Evolutionary conservation across 2,797 vertebrate species (phyloP).

Genomic region (Molothrus aeneus): DNA sequence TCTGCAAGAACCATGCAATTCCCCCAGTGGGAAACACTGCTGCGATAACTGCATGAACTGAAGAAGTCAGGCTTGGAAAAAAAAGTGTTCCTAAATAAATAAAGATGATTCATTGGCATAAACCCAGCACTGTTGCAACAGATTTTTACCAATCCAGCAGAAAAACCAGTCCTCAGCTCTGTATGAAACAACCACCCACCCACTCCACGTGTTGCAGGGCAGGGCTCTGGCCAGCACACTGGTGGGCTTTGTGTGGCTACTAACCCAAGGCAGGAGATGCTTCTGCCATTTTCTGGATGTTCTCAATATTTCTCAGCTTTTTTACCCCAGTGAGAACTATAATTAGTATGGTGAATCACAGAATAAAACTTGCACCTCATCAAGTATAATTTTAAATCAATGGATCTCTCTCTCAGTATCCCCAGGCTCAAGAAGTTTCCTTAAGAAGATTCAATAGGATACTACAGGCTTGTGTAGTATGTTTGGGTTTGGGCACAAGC

Average conservation of each 20-base stretch:
- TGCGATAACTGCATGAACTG: neutral
- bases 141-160: neutral
- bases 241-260: neutral
- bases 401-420: neutral
- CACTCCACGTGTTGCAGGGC: neutral
- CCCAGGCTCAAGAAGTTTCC: neutral
- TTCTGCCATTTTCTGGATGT: neutral
- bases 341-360: neutral
- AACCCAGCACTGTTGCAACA: neutral
- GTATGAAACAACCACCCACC: neutral
- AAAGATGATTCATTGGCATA: neutral
- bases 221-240: neutral
- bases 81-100: neutral
- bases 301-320: neutral
- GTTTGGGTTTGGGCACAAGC: neutral
- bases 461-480: neutral
- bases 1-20: neutral
- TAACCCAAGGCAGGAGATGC: neutral
- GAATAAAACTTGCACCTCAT: neutral
- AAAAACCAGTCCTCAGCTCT: neutral
- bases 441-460: neutral
- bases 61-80: neutral
- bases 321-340: neutral
- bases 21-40: neutral
- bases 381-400: neutral